phyloP scores from a whole-genome alignment of 2,888 invertebrate species.

The Stegophylla sp. region DNA sequence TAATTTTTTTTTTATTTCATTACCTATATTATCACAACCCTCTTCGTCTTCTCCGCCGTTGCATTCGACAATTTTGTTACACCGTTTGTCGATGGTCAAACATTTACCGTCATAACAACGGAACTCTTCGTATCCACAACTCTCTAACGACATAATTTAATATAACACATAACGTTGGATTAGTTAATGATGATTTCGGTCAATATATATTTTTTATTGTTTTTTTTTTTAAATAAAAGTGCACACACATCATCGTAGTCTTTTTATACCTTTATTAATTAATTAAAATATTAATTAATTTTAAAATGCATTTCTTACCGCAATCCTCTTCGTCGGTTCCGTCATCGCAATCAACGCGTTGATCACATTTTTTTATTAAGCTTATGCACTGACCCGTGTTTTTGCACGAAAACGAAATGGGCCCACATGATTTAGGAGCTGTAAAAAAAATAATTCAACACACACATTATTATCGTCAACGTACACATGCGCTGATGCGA shows the following conservation, averaged over 20 bases:
- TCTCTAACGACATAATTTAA: neutral
- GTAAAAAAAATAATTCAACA: neutral
- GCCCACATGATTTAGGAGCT: constrained; percentile 11
- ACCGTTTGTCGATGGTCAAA: constrained; percentile 68
- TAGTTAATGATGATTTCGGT: no score
- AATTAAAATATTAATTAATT: neutral
- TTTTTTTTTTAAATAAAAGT: no score
- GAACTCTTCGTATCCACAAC: constrained; percentile 69
- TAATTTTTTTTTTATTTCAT: constrained; percentile 1
- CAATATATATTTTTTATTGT: no score
- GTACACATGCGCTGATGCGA: neutral
- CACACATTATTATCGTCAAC: neutral
- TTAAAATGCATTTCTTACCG: no score
- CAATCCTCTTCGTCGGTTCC: constrained; percentile 73
- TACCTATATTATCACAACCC: constrained; percentile 3
- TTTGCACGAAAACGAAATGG: constrained; percentile 38
- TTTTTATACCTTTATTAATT: neutral
- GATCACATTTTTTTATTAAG: constrained; percentile 43
- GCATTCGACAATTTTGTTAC: constrained; percentile 65
- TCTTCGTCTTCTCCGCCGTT: constrained; percentile 63
- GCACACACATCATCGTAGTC: neutral
- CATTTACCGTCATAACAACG: constrained; percentile 72
- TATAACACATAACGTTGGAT: neutral
- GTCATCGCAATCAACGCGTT: constrained; percentile 70
- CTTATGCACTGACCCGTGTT: constrained; percentile 35